Base-by-base conservation (phyloP, 2,113 vertebrate species). In the Cardinalis cardinalis region DNA sequence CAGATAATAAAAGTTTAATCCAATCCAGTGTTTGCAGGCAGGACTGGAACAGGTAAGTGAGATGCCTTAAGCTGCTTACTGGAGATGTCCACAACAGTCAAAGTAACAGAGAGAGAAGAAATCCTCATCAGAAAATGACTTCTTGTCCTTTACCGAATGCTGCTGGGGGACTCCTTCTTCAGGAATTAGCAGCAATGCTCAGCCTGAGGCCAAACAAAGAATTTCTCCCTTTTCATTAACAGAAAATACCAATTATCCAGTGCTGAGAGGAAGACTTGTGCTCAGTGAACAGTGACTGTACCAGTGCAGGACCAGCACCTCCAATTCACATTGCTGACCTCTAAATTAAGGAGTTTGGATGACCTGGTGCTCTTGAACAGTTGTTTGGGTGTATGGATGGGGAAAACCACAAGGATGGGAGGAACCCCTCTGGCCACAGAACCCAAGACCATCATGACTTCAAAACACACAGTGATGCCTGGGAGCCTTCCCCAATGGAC, bases 61-160 rank as follows among this genome's bases (percentile, higher is more conserved):
- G 83, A 74, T 29, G 69, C 83, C 61, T 81, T 90, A 81, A 84
- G 69, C 88, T 81, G 76, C 86, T 93, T 92, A 66, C 29, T 77
- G 65, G 72, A 87, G 58, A 46, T 51, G 64, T 32, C 49, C n/a
- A 59, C 72, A 83, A 36, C 1, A 83, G 44, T 20, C n/a, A 49
- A 0, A 77, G 56, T 3, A 74, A 88, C 24, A 75, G 40, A 68
- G 38, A 72, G 34, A 53, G 60, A 79, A 49, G 38, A 81, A 74
- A 70, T 63, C 60, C 61, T 64, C 56, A 38, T n/a, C 83, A 81
- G 53, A 59, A 87, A 74, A 74, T 19, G 5, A 34, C 31, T 74
- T 74, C 34, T 63, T 60, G n/a, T 26, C 82, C 17, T 0, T 43
- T 14, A 28, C 7, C 0, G 1, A 80, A 60, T 4, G 18, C 40